Evolutionary conservation across 2,888 invertebrate species (phyloP), one percentile per base, ranked within the genome.

Genomic region (Agrotis segetum): DNA sequence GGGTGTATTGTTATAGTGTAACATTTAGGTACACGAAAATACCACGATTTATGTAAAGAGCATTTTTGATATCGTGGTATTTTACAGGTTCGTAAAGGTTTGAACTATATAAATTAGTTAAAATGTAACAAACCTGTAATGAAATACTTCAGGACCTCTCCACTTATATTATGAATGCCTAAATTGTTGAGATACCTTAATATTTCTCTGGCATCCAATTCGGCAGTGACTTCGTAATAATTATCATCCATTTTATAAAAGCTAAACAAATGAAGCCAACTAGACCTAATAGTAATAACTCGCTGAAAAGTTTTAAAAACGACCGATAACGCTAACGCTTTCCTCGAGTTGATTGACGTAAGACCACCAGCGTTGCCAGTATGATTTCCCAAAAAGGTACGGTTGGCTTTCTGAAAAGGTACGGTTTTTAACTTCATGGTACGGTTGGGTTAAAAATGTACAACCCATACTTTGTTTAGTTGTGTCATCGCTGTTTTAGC

Each of bases 121-220:
- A 7, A 11, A 11, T 40, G 40, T 40, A 40, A 40, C 81, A 65
- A 94, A 98, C 98, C 98, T 96, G 97, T 97, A 88, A 98, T 97
- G 91, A 98, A 98, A 90, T 97, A 97, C 94, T 98, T 98, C 67
- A 98, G 94, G 88, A 98, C 97, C 90, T 97, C 96, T 21, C 97
- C 97, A 74, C 97, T 97, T 82, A 98, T 97, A 88, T 98, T 98
- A 70, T 97, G 96, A 88, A 98, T 98, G 71, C 98, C 98, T 86
- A 98, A 94, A 87, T 97, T 97, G 93, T 98, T 98, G 85, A 98
- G 93, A 94, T 98, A 97, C 80, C 96, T 93, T 83, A 98, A 95
- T 88, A 98, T 97, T 93, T 98, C 97, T 87, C 97, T 96, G n/a
- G 98, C 97, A 91, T 98, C 97, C 88, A 97, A 92, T 83, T 96